phyloP scores from a whole-genome alignment of 2,888 invertebrate genomes.

The Prosopocoilus inquinatus region DNA sequence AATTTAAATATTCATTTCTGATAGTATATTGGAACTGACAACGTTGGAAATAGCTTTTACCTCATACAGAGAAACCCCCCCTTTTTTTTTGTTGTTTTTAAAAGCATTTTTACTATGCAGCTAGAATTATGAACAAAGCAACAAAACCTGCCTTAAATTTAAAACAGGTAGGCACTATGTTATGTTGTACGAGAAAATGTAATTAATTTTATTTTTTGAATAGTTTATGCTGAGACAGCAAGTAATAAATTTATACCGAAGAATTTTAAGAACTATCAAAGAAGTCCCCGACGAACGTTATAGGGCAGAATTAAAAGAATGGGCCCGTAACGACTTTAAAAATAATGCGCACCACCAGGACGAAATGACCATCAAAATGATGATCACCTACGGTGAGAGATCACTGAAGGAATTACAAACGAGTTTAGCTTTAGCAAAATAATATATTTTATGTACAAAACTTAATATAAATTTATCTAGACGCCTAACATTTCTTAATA shows the following conservation, averaged over 20 bases:
- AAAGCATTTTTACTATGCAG: too few species aligned
- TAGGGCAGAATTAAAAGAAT: constrained; percentile 64
- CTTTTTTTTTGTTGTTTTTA: too few species aligned
- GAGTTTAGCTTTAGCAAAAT: constrained; percentile 62
- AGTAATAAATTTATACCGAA: constrained; percentile 72
- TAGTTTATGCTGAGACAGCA: constrained; percentile 80
- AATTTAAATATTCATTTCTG: too few species aligned
- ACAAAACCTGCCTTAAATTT: constrained; percentile 51
- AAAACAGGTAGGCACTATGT: constrained; percentile 56
- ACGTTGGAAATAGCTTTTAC: too few species aligned
- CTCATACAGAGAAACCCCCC: too few species aligned
- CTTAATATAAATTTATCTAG: constrained; percentile 7
- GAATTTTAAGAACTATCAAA: constrained; percentile 67
- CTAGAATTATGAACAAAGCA: constrained; percentile 10
- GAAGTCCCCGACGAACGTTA: constrained; percentile 65
- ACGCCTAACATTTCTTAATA: constrained; percentile 7
- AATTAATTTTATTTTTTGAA: constrained; percentile 37
- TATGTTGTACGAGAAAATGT: not conserved
- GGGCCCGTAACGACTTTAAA: constrained; percentile 74
- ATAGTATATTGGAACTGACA: too few species aligned
- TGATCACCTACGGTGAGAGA: constrained; percentile 68
- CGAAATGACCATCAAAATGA: constrained; percentile 69
- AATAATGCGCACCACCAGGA: constrained; percentile 69
- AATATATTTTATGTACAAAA: constrained; percentile 23
- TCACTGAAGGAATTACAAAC: constrained; percentile 67